A percentile compares a stretch with the other conserved stretches of the same genome.
Evolutionary conservation across 2,797 vertebrate genomes (phyloP).

Genomic region (Ceryle rudis): DNA sequence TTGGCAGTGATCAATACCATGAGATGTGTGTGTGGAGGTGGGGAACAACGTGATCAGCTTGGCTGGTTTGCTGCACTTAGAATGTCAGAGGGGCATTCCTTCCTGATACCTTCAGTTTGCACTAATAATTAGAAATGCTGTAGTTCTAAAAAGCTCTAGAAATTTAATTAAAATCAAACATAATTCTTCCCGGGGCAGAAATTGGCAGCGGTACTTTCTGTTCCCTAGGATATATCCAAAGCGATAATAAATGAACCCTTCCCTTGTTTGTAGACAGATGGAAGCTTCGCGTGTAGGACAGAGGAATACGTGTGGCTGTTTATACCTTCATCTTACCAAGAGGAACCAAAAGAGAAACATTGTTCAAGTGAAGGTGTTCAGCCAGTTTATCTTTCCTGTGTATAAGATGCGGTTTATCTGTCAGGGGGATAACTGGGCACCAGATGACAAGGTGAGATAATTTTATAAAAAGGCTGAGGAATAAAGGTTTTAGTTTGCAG

Average conservation of each 20-base stretch:
- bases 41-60: not conserved
- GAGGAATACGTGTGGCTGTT: not conserved
- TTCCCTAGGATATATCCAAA: conserved; percentile 3
- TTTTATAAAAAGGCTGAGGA: conserved; percentile 19
- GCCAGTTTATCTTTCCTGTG: not conserved
- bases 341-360: not conserved
- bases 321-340: not conserved
- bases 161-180: conserved; percentile 52
- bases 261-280: conserved; percentile 4
- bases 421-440: conserved; percentile 7
- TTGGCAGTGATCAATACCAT: not conserved
- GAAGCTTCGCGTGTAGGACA: conserved; percentile 6
- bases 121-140: conserved; percentile 7
- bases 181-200: not conserved
- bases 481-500: not conserved
- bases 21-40: not conserved
- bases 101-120: not conserved
- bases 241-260: not conserved
- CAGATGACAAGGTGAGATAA: conserved; percentile 6
- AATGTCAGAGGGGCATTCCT: not conserved
- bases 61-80: not conserved
- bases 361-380: not conserved
- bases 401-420: conserved; percentile 16
- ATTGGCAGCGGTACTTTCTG: not conserved
- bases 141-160: not conserved